These are phyloP conservation scores for Netelia inedita DNA, from an alignment of 2,888 invertebrate genomes.

Conservation along the genomic window DNA sequence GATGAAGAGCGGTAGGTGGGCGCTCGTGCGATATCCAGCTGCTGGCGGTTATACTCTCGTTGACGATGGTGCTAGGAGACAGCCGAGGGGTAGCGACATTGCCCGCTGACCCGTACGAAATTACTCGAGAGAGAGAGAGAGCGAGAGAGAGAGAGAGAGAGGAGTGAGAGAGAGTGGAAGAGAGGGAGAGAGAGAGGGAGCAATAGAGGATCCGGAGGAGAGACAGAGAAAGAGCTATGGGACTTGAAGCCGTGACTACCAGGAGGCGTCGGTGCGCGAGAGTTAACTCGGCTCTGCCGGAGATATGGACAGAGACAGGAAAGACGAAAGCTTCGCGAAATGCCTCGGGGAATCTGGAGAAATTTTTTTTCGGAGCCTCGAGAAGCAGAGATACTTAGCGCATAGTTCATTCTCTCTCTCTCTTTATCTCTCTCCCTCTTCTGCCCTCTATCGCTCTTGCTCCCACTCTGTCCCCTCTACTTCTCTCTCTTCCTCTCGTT, in stretches of 20 bases:
- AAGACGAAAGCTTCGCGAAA: constrained; percentile 45
- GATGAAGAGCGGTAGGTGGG: constrained; percentile 49
- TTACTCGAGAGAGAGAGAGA: constrained; percentile 55
- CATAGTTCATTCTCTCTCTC: constrained; percentile 16
- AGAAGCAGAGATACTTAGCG: constrained; percentile 41
- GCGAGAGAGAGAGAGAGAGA: not conserved
- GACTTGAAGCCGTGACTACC: constrained; percentile 38
- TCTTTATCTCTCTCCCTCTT: constrained; percentile 21
- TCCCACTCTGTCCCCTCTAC: not conserved
- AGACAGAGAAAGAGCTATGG: not conserved
- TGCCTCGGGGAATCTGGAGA: constrained; percentile 48
- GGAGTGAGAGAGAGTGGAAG: constrained; percentile 27
- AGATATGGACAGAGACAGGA: constrained; percentile 38
- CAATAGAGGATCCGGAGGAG: constrained; percentile 1
- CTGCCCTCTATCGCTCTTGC: not conserved
- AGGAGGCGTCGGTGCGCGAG: constrained; percentile 56
- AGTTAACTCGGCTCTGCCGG: constrained; percentile 53
- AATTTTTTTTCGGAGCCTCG: constrained; percentile 52
- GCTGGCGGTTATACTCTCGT: constrained; percentile 61
- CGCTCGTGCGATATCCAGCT: constrained; percentile 52
- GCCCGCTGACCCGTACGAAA: constrained; percentile 68
- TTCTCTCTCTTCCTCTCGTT: not conserved
- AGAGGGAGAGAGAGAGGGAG: constrained; percentile 9
- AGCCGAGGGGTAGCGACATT: constrained; percentile 61
- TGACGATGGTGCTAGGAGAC: constrained; percentile 66